These are phyloP conservation scores for Gnathonemus longibarbis DNA, from an alignment of 2,113 vertebrate genomes.

Conservation along the genomic window DNA sequence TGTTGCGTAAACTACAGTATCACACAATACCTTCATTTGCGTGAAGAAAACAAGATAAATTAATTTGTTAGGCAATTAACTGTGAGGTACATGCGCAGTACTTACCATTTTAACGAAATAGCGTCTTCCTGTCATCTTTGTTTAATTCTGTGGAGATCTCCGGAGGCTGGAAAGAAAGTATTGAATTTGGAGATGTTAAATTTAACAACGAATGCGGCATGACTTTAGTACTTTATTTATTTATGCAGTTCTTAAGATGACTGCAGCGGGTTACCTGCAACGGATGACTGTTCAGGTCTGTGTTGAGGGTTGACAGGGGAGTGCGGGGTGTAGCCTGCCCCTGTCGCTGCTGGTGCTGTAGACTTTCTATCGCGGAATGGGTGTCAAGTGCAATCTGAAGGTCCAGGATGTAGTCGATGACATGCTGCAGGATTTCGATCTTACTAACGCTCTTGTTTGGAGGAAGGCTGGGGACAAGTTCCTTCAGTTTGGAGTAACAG, in stretches of 20 bases:
- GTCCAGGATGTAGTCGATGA: conserved; percentile 86
- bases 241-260: background rate
- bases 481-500: conserved; percentile 81
- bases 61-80: background rate
- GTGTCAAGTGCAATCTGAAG: conserved; percentile 83
- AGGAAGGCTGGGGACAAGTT: conserved; percentile 80
- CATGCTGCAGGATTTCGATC: conserved; percentile 88
- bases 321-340: conserved; percentile 52
- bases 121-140: conserved; percentile 70
- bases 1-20: background rate
- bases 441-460: conserved; percentile 81
- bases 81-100: conserved; percentile 17
- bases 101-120: conserved; percentile 74
- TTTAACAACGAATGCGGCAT: background rate
- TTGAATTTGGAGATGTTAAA: background rate
- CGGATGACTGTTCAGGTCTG: conserved; percentile 71
- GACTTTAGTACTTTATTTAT: background rate
- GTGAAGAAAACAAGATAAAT: background rate
- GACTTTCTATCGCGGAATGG: conserved; percentile 59
- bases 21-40: background rate
- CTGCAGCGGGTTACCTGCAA: conserved; percentile 62
- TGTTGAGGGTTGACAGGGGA: conserved; percentile 67
- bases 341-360: conserved; percentile 49
- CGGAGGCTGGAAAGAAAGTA: conserved; percentile 55
- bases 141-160: conserved; percentile 69